Conservation (phyloP, 2,888 invertebrate species). For the Caenorhabditis parvicauda region DNA sequence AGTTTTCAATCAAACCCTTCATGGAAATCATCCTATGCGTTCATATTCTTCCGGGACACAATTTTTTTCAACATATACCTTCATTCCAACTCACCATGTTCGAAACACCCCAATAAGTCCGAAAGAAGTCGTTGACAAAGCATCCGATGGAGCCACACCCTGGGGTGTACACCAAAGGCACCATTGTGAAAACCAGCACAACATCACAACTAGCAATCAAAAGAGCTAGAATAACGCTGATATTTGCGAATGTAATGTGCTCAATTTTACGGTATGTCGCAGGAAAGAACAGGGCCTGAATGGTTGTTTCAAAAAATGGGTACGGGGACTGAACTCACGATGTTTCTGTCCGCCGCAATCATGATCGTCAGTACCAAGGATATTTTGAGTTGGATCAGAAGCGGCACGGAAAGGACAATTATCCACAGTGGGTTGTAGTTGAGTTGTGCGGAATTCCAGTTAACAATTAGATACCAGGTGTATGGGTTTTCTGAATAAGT, state of each 20-base stretch:
- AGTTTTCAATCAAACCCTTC: too few species aligned
- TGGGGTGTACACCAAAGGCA: constrained; percentile 5
- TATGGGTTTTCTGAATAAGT: constrained; percentile 17
- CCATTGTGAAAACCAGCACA: constrained; percentile 6
- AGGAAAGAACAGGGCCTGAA: constrained; percentile 14
- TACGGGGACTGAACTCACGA: constrained; percentile 6
- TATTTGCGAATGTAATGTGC: constrained; percentile 7
- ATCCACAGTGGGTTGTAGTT: constrained; percentile 17
- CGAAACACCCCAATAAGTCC: constrained; percentile 21
- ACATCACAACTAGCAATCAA: constrained; percentile 5
- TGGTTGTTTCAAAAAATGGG: not conserved
- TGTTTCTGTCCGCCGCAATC: constrained; percentile 14
- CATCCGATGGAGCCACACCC: constrained; percentile 19
- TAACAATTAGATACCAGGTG: constrained; percentile 15
- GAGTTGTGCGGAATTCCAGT: constrained; percentile 15
- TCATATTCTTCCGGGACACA: too few species aligned
- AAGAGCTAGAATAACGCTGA: constrained; percentile 1
- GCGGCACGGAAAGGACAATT: constrained; percentile 9
- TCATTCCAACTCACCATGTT: constrained; percentile 19
- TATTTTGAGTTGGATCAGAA: constrained; percentile 17
- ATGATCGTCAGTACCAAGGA: constrained; percentile 14
- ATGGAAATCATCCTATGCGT: too few species aligned
- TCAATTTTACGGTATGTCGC: constrained; percentile 8
- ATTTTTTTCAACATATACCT: too few species aligned
- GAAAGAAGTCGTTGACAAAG: constrained; percentile 19